Percentiles rank a stretch among this genome's conserved stretches.
phyloP scores from a whole-genome alignment of 2,888 invertebrate species.

The Torymus texanus region DNA sequence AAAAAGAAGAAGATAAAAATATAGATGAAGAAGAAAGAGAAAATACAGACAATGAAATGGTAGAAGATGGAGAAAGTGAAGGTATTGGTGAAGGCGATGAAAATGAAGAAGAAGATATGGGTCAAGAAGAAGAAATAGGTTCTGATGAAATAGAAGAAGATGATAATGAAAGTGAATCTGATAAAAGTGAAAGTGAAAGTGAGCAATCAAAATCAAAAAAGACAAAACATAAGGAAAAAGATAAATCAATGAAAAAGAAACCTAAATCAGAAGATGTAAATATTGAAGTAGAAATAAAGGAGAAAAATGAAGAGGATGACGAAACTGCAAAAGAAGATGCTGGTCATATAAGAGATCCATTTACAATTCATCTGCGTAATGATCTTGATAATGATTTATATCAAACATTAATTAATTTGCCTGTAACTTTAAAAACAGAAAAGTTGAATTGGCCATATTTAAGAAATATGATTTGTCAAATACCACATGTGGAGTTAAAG shows the following conservation, averaged over 20 bases:
- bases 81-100: conserved; percentile 56
- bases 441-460: conserved; percentile 80
- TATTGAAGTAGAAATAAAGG: conserved; percentile 57
- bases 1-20: conserved; percentile 50
- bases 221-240: conserved; percentile 58
- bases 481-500: conserved; percentile 76
- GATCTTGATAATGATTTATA: conserved; percentile 82
- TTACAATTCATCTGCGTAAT: conserved; percentile 81
- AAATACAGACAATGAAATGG: conserved; percentile 53
- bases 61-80: conserved; percentile 56
- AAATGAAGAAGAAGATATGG: conserved; percentile 54
- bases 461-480: conserved; percentile 79
- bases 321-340: conserved; percentile 73
- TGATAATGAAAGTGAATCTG: conserved; percentile 57
- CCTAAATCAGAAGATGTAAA: conserved; percentile 51
- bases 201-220: conserved; percentile 54
- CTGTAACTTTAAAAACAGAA: conserved; percentile 73
- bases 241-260: conserved; percentile 38
- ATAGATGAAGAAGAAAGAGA: conserved; percentile 55
- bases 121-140: conserved; percentile 53
- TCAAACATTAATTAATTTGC: conserved; percentile 78
- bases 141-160: conserved; percentile 42
- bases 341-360: conserved; percentile 78
- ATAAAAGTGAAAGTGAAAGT: conserved; percentile 61
- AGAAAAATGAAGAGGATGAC: conserved; percentile 69